Conservation (phyloP, 2,888 invertebrate species). For the Calliopum simillimum region DNA sequence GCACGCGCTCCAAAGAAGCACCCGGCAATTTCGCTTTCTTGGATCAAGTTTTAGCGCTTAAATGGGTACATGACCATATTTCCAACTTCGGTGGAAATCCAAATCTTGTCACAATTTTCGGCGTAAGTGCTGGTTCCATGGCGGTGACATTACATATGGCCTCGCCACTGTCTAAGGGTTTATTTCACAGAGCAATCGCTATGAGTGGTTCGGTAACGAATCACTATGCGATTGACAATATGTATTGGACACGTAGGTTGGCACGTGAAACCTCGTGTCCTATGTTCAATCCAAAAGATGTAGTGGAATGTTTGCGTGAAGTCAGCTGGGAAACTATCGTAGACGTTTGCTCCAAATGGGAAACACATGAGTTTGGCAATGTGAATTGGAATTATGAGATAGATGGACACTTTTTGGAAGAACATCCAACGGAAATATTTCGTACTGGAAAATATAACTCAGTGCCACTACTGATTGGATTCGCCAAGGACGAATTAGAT, state of each 20-base stretch:
- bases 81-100: constrained; percentile 75
- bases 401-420: constrained; percentile 73
- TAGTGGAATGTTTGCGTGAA: constrained; percentile 70
- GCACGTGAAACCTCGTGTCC: constrained; percentile 73
- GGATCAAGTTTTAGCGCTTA: constrained; percentile 75
- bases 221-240: constrained; percentile 68
- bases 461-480: constrained; percentile 74
- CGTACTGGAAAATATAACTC: constrained; percentile 69
- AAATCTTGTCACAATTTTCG: constrained; percentile 72
- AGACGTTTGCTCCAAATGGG: constrained; percentile 52
- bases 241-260: constrained; percentile 71
- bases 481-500: constrained; percentile 72
- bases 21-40: constrained; percentile 77
- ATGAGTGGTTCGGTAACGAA: constrained; percentile 74
- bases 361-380: constrained; percentile 51
- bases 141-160: constrained; percentile 70
- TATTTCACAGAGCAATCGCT: constrained; percentile 77
- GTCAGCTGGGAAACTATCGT: constrained; percentile 54
- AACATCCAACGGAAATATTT: constrained; percentile 70
- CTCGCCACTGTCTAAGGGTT: constrained; percentile 73
- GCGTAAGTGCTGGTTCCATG: constrained; percentile 70
- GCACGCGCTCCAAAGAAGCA: constrained; percentile 72
- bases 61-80: constrained; percentile 76
- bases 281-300: constrained; percentile 68
- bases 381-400: constrained; percentile 69